Conservation (phyloP, 2,113 vertebrate genomes). For the Athene noctua region DNA sequence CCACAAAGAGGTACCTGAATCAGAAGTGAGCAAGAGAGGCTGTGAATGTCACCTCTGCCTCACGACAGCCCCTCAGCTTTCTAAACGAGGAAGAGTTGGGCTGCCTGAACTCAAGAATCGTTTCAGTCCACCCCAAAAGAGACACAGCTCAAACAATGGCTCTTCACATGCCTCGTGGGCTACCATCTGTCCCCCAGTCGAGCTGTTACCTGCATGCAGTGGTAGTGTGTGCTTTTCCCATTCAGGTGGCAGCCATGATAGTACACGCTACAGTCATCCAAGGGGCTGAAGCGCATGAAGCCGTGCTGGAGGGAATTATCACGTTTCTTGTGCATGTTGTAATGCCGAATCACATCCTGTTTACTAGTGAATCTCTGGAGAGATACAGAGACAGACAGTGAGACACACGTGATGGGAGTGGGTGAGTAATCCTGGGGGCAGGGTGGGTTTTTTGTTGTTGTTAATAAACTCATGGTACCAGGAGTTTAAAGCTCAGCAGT, state of each 20-base stretch:
- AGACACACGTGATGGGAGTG: constrained; percentile 16
- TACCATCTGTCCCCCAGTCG: not conserved
- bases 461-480: not conserved
- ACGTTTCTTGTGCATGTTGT: constrained; percentile 99
- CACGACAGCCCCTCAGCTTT: not conserved
- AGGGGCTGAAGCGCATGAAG: constrained; percentile 99
- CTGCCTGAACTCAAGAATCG: not conserved
- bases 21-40: not conserved
- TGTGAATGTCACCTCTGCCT: not conserved
- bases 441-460: not conserved
- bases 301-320: constrained; percentile 99
- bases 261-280: constrained; percentile 98
- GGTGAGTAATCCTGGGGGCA: not conserved
- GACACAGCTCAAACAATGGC: not conserved
- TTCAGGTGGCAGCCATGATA: constrained; percentile 99
- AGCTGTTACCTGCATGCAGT: constrained; percentile 96
- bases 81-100: fast-evolving
- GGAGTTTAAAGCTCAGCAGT: not conserved
- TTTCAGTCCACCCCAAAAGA: not conserved
- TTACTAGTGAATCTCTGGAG: constrained; percentile 98
- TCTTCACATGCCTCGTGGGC: not conserved
- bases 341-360: constrained; percentile 98
- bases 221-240: constrained; percentile 99
- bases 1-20: not conserved
- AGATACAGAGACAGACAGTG: constrained; percentile 38